Conservation (phyloP, 2,797 vertebrate species). For the Bradypodion pumilum region DNA sequence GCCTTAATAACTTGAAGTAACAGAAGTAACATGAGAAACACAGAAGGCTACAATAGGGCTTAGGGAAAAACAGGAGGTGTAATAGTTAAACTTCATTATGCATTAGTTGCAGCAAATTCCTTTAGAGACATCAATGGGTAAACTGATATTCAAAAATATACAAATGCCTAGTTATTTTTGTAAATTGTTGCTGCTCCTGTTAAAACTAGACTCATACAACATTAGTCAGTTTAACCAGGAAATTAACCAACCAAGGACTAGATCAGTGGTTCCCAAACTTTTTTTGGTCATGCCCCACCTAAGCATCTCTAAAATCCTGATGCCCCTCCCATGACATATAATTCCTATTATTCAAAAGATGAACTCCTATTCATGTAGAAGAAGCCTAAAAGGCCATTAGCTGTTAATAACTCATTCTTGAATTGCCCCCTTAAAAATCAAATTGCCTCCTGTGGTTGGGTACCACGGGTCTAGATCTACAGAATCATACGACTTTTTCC, state of each 20-base stretch:
- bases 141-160: background rate
- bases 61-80: conserved; percentile 6
- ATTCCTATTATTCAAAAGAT: no score
- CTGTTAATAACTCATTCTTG: no score
- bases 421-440: no score
- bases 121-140: background rate
- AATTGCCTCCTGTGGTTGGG: no score
- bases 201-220: background rate
- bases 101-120: conserved; percentile 13
- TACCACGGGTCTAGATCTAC: no score
- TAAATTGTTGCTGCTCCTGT: background rate
- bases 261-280: no score
- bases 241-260: background rate
- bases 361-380: no score
- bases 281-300: no score
- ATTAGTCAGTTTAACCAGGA: background rate
- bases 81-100: conserved; percentile 30
- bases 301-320: no score
- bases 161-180: background rate
- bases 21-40: background rate
- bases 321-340: no score
- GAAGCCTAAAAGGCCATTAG: no score
- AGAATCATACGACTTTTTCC: background rate
- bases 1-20: background rate
- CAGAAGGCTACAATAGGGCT: background rate